Evolutionary conservation across 1,140 invertebrate genomes (phyloP).

Genomic region (Ceratoteleas bidentatus): DNA sequence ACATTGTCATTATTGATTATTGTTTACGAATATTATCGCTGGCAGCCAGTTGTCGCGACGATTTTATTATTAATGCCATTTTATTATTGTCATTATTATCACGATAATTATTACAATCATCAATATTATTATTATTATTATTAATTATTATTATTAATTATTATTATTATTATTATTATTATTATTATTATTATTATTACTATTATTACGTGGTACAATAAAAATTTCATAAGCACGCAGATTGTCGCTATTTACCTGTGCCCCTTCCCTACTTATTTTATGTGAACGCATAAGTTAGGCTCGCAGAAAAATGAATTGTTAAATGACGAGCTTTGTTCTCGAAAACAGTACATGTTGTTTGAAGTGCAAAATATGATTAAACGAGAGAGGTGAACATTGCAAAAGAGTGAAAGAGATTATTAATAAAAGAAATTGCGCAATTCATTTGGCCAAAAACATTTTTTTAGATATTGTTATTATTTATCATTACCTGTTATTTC

Average conservation of each 20-base stretch:
- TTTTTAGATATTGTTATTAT: too few species aligned
- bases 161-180: conserved; percentile 71
- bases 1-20: conserved; percentile 78
- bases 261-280: conserved; percentile 5
- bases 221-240: conserved; percentile 79
- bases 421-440: too few species aligned
- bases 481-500: too few species aligned
- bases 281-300: conserved; percentile 1
- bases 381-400: too few species aligned
- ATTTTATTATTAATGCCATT: conserved; percentile 75
- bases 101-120: conserved; percentile 74
- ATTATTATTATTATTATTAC: conserved; percentile 74
- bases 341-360: too few species aligned
- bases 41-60: conserved; percentile 72
- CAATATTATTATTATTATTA: conserved; percentile 70
- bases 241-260: conserved; percentile 63
- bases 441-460: too few species aligned
- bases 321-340: too few species aligned
- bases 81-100: conserved; percentile 73
- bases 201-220: conserved; percentile 81
- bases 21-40: conserved; percentile 77
- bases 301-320: too few species aligned
- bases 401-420: too few species aligned
- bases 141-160: conserved; percentile 72
- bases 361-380: too few species aligned